Evolutionary conservation across 2,797 vertebrate genomes (phyloP).

Genomic region (Sorex maritimensis): DNA sequence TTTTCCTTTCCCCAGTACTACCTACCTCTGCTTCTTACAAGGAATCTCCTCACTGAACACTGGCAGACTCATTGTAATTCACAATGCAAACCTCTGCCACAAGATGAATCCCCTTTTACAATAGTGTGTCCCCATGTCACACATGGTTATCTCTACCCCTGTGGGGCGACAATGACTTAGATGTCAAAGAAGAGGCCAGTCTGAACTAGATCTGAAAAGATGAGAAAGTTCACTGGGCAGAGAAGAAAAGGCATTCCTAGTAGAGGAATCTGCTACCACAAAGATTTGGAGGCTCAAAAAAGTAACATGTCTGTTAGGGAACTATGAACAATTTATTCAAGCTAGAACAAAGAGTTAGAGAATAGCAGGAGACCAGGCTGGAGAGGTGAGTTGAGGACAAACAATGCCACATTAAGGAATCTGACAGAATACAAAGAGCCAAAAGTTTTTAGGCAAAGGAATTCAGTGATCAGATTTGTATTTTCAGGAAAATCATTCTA

Average conservation of each 20-base stretch:
- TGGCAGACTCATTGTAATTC: slow-evolving; percentile 26
- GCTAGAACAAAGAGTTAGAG: slow-evolving; percentile 56
- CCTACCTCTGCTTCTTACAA: slow-evolving; percentile 36
- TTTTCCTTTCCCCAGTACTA: neutral
- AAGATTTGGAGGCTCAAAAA: slow-evolving; percentile 78
- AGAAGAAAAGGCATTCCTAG: slow-evolving; percentile 72
- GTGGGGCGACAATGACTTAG: slow-evolving; percentile 53
- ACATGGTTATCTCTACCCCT: slow-evolving; percentile 48
- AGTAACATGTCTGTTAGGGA: slow-evolving; percentile 72
- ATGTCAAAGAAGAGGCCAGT: slow-evolving; percentile 67
- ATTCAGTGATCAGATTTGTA: slow-evolving; percentile 61
- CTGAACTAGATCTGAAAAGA: slow-evolving; percentile 62
- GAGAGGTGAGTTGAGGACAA: slow-evolving; percentile 76
- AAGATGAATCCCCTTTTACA: slow-evolving; percentile 29
- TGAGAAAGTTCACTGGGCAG: slow-evolving; percentile 71
- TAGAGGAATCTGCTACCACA: slow-evolving; percentile 68
- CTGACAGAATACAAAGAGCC: slow-evolving; percentile 77
- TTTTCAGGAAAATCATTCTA: slow-evolving; percentile 83
- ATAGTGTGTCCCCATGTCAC: slow-evolving; percentile 37
- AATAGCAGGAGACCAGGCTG: slow-evolving; percentile 67
- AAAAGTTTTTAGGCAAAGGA: slow-evolving; percentile 70
- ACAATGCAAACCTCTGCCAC: neutral
- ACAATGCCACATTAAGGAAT: slow-evolving; percentile 71
- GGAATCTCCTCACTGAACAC: slow-evolving; percentile 25
- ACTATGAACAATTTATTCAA: slow-evolving; percentile 78